Conservation (phyloP, 2,797 vertebrate genomes). For the Malurus leucopterus region DNA sequence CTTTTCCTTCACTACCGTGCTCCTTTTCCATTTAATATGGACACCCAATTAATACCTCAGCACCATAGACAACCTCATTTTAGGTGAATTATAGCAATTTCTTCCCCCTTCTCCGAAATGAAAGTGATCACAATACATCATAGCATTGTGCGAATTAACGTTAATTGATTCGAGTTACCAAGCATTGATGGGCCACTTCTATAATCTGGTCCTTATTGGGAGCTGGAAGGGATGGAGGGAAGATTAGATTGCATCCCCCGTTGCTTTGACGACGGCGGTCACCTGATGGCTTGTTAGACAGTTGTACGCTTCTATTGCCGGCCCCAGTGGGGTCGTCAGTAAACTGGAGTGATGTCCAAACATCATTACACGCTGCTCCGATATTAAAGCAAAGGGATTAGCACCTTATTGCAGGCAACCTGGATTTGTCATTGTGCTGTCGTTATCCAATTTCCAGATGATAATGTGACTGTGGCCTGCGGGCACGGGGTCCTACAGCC, state of each 20-base stretch:
- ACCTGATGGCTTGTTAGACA: constrained; percentile 82
- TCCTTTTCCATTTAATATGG: constrained; percentile 98
- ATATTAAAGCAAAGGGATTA: constrained; percentile 99
- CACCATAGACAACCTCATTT: constrained; percentile 85
- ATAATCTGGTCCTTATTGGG: constrained; percentile 88
- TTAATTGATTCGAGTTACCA: constrained; percentile 94
- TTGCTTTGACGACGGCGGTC: constrained; percentile 84
- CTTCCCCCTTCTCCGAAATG: constrained; percentile 80
- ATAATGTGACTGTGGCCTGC: constrained; percentile 83
- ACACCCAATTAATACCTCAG: constrained; percentile 97
- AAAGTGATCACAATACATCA: constrained; percentile 86
- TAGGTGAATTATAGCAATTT: constrained; percentile 94
- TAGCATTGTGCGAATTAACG: constrained; percentile 84
- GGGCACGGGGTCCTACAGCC: constrained; percentile 73
- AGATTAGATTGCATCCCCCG: constrained; percentile 91
- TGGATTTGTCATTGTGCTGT: constrained; percentile 99
- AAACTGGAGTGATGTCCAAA: constrained; percentile 89
- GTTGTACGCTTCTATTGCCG: constrained; percentile 79
- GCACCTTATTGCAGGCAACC: constrained; percentile 98
- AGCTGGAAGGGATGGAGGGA: constrained; percentile 84
- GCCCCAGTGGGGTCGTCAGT: constrained; percentile 87
- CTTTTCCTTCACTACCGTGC: constrained; percentile 83
- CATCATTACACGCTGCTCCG: constrained; percentile 86
- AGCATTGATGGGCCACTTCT: constrained; percentile 82
- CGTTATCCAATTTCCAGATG: constrained; percentile 96